These are phyloP conservation scores for Pelodytes ibericus DNA, from an alignment of 2,797 vertebrate genomes.

Conservation along the genomic window DNA sequence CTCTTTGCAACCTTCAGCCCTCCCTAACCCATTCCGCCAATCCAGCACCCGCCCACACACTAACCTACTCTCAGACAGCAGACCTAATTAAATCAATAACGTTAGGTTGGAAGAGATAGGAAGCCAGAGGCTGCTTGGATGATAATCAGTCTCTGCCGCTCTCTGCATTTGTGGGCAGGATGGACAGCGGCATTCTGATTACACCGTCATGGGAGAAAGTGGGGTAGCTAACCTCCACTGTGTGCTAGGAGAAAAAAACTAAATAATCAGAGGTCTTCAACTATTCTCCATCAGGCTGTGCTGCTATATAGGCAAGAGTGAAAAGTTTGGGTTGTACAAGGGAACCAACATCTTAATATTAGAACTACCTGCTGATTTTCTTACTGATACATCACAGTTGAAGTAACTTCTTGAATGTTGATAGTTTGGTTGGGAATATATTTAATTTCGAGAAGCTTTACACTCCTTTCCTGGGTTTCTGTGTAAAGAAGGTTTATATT, in stretches of 20 bases:
- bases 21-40: background rate
- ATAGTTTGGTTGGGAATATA: no score
- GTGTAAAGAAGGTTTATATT: no score
- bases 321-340: no score
- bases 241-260: background rate
- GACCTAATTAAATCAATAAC: conserved; percentile 47
- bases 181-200: background rate
- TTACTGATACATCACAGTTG: no score
- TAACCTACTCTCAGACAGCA: background rate
- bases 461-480: no score
- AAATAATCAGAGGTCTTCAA: background rate
- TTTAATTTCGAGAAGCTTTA: no score
- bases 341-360: no score
- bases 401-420: no score
- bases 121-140: conserved; percentile 4
- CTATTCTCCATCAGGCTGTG: background rate
- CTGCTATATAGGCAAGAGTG: no score
- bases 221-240: background rate
- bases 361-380: no score
- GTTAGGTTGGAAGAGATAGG: background rate
- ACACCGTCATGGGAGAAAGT: background rate
- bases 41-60: conserved; percentile 3
- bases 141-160: conserved; percentile 8
- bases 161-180: background rate
- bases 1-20: background rate